phyloP scores from a whole-genome alignment of 2,797 vertebrate species.

The Smutsia gigantea region DNA sequence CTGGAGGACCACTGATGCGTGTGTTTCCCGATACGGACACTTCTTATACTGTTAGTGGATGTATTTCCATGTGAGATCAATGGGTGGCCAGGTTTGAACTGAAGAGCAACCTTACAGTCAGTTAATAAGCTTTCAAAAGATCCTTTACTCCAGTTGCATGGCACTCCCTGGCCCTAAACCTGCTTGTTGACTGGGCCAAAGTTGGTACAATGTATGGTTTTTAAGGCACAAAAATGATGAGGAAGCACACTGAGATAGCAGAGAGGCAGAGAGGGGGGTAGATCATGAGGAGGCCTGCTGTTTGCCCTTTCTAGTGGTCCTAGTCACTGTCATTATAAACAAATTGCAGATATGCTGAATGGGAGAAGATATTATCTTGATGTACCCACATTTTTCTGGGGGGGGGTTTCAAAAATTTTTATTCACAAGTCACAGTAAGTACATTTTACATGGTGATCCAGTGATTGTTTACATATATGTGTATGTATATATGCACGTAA shows the following conservation, averaged over 20 bases:
- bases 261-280: not conserved
- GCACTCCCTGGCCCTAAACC: conserved; percentile 26
- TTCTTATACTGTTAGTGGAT: not conserved
- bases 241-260: not conserved
- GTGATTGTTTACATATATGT: not conserved
- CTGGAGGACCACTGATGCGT: not conserved
- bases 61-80: not conserved
- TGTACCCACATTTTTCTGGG: not conserved
- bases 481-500: not conserved
- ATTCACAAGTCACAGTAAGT: not conserved
- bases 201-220: not conserved
- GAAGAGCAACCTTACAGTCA: not conserved
- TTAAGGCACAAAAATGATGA: conserved; percentile 17
- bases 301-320: conserved; percentile 26
- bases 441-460: not conserved
- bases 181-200: conserved; percentile 28
- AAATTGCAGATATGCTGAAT: not conserved
- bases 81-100: not conserved
- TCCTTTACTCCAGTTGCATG: conserved; percentile 15
- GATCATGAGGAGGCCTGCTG: not conserved
- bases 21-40: not conserved
- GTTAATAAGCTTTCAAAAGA: conserved; percentile 28
- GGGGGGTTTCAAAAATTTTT: not conserved
- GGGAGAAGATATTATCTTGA: not conserved
- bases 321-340: conserved; percentile 10